phyloP scores from a whole-genome alignment of 2,797 vertebrate species.

The Labroides dimidiatus region DNA sequence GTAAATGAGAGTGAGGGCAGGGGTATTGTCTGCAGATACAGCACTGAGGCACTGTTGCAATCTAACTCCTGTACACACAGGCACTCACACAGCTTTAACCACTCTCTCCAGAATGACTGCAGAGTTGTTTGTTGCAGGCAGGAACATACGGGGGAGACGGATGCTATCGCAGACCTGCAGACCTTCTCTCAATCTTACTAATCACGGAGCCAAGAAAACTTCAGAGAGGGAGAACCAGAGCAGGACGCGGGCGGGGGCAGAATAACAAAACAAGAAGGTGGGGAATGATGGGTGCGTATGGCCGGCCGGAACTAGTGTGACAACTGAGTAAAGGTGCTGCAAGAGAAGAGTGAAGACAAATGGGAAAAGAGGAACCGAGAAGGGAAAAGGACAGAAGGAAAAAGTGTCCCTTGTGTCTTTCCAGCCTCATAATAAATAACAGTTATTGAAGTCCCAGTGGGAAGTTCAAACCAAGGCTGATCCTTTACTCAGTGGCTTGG shows the following conservation, averaged over 20 bases:
- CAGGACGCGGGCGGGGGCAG: slow-evolving; percentile 6
- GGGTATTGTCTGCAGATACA: background rate
- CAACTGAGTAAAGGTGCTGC: slow-evolving; percentile 8
- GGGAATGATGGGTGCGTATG: background rate
- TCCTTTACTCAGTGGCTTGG: slow-evolving; percentile 39
- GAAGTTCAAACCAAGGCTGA: slow-evolving; percentile 41
- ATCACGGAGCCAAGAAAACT: slow-evolving; percentile 57
- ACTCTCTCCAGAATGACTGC: slow-evolving; percentile 47
- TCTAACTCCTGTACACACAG: slow-evolving; percentile 1
- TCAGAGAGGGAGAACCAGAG: slow-evolving; percentile 23
- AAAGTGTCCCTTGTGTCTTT: slow-evolving; percentile 14
- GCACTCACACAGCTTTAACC: slow-evolving; percentile 4
- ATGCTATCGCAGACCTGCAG: slow-evolving; percentile 68
- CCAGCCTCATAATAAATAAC: slow-evolving; percentile 33
- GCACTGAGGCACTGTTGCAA: too few relatives aligned
- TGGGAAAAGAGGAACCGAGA: background rate
- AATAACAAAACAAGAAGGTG: background rate
- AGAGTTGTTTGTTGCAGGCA: slow-evolving; percentile 62
- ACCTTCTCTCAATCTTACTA: slow-evolving; percentile 64
- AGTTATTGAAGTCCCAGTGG: slow-evolving; percentile 40
- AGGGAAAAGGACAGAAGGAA: background rate
- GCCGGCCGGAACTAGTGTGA: slow-evolving; percentile 18
- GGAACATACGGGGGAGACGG: slow-evolving; percentile 41
- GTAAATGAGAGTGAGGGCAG: background rate
- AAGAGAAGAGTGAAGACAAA: slow-evolving; percentile 16